These are phyloP conservation scores for Propithecus perrieri DNA, from an alignment of 2,797 vertebrate genomes.

Conservation along the genomic window DNA sequence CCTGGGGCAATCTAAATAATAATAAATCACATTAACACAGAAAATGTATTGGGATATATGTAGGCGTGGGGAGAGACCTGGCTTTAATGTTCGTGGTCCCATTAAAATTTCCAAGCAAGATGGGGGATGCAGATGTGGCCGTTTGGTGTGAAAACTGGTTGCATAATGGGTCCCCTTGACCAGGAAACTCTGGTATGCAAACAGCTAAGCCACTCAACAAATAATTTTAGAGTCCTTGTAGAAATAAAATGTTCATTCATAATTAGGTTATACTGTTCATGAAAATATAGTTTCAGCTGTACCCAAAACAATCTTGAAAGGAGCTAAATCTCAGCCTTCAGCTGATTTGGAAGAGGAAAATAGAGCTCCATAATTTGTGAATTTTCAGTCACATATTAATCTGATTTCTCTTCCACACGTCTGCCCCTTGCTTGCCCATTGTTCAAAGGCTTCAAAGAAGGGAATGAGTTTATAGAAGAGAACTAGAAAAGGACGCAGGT, in stretches of 20 bases:
- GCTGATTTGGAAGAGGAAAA: not conserved
- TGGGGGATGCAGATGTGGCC: not conserved
- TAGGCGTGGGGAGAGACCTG: not conserved
- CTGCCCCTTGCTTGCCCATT: not conserved
- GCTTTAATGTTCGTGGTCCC: not conserved
- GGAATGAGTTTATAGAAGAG: not conserved
- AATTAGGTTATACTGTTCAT: conserved; percentile 37
- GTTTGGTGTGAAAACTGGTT: not conserved
- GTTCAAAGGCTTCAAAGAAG: not conserved
- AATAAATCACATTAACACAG: conserved; percentile 26
- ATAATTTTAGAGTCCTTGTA: not conserved
- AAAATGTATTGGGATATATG: not conserved
- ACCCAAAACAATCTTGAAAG: conserved; percentile 1
- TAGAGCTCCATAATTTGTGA: not conserved
- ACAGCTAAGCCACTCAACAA: not conserved
- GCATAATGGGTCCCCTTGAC: not conserved
- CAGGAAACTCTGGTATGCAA: not conserved
- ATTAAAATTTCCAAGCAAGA: not conserved
- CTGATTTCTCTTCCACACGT: not conserved
- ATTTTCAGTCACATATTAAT: not conserved
- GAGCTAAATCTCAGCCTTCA: not conserved
- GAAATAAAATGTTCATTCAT: conserved; percentile 52
- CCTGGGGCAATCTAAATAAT: not conserved
- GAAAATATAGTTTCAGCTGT: conserved; percentile 20
- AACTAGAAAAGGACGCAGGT: conserved; percentile 7